Percentiles rank a stretch among this genome's conserved stretches.
phyloP scores from a whole-genome alignment of 2,888 invertebrate genomes.

The Scaptomyza tumidula region DNA sequence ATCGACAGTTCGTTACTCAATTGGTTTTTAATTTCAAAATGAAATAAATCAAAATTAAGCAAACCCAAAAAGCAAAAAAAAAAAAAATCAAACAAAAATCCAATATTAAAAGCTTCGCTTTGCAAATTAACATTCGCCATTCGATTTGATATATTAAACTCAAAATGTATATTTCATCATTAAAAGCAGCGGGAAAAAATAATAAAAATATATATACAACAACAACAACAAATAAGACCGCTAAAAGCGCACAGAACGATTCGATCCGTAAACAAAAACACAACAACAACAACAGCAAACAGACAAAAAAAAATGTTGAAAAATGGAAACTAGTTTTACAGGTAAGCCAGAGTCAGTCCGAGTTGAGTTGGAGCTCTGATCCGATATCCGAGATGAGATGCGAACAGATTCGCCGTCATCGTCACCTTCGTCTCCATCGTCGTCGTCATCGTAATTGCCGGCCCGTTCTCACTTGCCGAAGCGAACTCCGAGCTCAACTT shows the following conservation, averaged over 20 bases:
- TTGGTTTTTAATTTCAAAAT: conserved; percentile 79
- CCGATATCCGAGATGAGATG: conserved; percentile 43
- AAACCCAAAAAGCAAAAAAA: conserved; percentile 38
- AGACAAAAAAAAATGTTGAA: conserved; percentile 38
- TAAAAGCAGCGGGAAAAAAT: conserved; percentile 66
- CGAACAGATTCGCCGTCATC: conserved; percentile 50
- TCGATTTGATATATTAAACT: conserved; percentile 80
- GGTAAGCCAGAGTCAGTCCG: conserved; percentile 56
- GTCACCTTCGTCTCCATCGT: conserved; percentile 12
- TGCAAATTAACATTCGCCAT: conserved; percentile 80
- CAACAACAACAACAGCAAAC: conserved; percentile 30
- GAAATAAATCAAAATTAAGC: conserved; percentile 78
- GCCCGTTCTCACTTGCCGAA: conserved; percentile 36
- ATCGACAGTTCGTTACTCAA: conserved; percentile 75
- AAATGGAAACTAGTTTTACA: conserved; percentile 80
- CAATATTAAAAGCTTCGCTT: conserved; percentile 43
- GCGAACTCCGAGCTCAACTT: conserved; percentile 4
- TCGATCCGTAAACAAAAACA: conserved; percentile 17
- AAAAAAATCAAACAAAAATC: conserved; percentile 28
- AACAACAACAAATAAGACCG: conserved; percentile 19
- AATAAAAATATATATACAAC: conserved; percentile 28
- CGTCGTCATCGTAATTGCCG: conserved; percentile 50
- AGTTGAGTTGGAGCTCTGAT: conserved; percentile 44
- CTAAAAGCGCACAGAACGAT: conserved; percentile 57
- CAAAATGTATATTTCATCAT: conserved; percentile 82